Percentiles rank a stretch among this genome's conserved stretches.
Conservation (phyloP, 92 coral and sea anemone species). For the Scolanthus callimorphus region DNA sequence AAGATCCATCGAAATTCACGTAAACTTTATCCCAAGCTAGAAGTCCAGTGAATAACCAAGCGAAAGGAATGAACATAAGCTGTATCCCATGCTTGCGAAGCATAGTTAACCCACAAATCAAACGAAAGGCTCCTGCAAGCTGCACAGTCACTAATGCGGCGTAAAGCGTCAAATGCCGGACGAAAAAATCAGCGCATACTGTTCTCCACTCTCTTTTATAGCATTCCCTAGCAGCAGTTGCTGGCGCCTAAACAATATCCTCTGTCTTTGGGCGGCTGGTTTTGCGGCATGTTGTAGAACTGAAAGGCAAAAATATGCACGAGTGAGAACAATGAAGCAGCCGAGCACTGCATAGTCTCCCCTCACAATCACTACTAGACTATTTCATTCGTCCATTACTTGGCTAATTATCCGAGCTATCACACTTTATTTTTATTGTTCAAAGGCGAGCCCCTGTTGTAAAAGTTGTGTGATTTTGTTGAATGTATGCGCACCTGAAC, state of each 20-base stretch:
- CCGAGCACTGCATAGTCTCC: slow-evolving; percentile 26
- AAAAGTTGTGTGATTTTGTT: background rate
- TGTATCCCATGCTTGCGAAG: background rate
- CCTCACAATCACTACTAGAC: slow-evolving; percentile 27
- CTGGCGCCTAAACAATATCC: slow-evolving; percentile 9
- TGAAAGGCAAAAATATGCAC: slow-evolving; percentile 13
- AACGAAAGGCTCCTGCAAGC: background rate
- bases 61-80: background rate
- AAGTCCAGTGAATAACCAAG: background rate
- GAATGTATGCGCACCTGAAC: background rate
- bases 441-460: slow-evolving; percentile 22
- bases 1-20: slow-evolving; percentile 67
- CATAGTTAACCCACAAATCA: background rate
- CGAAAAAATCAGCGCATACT: background rate
- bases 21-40: slow-evolving; percentile 3
- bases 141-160: background rate
- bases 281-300: background rate
- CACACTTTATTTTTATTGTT: slow-evolving; percentile 63
- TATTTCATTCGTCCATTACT: slow-evolving; percentile 58
- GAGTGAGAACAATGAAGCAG: slow-evolving; percentile 15
- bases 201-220: slow-evolving; percentile 12
- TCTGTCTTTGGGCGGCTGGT: slow-evolving; percentile 27
- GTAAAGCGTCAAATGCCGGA: too few species aligned
- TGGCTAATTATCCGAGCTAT: slow-evolving; percentile 62
- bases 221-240: background rate